phyloP scores from a whole-genome alignment of 2,113 vertebrate species.

The Montifringilla adamsi region DNA sequence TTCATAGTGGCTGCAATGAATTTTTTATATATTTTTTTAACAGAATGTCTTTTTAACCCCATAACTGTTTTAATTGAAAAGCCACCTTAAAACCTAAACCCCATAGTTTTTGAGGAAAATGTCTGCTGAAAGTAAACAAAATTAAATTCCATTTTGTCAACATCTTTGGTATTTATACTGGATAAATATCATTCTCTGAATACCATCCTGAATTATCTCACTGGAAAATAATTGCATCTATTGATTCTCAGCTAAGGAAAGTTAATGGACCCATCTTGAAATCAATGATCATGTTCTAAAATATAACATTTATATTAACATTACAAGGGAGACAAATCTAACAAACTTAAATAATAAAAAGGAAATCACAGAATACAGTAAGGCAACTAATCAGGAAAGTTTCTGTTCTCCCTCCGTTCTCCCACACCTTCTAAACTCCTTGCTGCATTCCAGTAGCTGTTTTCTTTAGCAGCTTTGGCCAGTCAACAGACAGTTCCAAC shows the following conservation, averaged over 20 bases:
- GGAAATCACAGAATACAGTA: background rate
- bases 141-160: background rate
- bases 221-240: background rate
- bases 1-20: background rate
- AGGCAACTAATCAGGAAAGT: background rate
- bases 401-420: background rate
- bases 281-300: background rate
- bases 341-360: background rate
- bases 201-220: background rate
- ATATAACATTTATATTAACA: background rate
- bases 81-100: background rate
- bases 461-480: background rate
- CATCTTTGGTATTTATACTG: background rate
- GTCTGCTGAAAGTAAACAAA: background rate
- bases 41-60: accelerated
- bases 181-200: background rate
- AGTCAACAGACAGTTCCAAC: background rate
- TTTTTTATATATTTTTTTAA: background rate
- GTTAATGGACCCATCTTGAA: background rate
- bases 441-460: background rate
- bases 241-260: background rate
- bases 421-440: background rate
- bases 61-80: background rate
- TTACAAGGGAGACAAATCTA: background rate
- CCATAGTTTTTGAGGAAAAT: background rate